Evolutionary conservation across 2,797 vertebrate genomes (phyloP), one percentile per base, ranked within the genome.

Genomic region (Bryconaethiops microstoma): DNA sequence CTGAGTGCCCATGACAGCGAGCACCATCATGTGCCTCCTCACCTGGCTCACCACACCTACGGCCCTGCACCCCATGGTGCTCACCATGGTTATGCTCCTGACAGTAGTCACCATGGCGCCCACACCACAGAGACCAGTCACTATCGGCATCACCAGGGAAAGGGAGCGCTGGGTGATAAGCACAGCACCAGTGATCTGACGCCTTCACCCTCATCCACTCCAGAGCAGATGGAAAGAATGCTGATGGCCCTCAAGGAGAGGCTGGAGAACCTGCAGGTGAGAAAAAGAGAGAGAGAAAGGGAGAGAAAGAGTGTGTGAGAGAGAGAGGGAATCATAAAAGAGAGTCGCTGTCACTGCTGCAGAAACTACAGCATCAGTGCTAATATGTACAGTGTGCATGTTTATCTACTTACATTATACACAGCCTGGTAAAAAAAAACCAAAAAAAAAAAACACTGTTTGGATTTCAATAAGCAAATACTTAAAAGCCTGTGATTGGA

Each of bases 171-270:
- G 48, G 88, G 85, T 1, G 93, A 91, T 52, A 92, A 92, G 82
- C 92, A 91, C 3, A 80, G 76, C 60, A 80, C 82, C 0, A 91
- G 86, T 78, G 94, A 91, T 74, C 82, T 84, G 86, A 86, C 87
- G 5, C 91, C 93, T 0, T 88, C 93, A 0, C 86, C 88, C 84
- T 87, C 88, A 0, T 92, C 93, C 0, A 88, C 94, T 0, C 89
- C 88, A 0, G 91, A 95, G 84, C 93, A 95, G 88, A 93, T 94
- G 93, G 92, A 92, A 12, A 84, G 90, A 40, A 91, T 92, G 92
- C 85, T 94, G 77, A 85, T 88, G 29, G 86, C 88, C 0, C 84
- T 93, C 9, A 93, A 92, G 80, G 90, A 92, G 77, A 85, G 89
- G 75, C 82, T 94, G 80, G 91, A 91, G 67, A 91, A 87, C 77